A percentile compares a stretch with the other conserved stretches of the same genome.
These are phyloP conservation scores for Pinctada fucata DNA, from an alignment of 2,888 invertebrate species.

Conservation along the genomic window DNA sequence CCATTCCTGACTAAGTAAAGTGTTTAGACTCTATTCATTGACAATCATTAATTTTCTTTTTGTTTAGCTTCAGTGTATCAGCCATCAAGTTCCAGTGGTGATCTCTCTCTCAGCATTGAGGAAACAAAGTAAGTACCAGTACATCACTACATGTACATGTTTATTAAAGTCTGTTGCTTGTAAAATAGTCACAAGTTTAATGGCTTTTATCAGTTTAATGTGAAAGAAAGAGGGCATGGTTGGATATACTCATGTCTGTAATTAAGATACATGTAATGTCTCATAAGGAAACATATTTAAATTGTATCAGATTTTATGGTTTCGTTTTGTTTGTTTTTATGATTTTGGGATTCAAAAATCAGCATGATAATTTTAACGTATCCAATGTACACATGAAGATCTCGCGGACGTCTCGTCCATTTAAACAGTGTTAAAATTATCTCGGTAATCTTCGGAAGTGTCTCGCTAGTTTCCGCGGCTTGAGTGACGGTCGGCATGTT, in stretches of 20 bases:
- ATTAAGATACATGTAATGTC: background rate
- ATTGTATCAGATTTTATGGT: background rate
- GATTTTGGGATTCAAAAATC: background rate
- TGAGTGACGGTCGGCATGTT: no score
- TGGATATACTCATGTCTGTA: background rate
- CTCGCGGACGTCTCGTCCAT: no score
- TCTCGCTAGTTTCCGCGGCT: no score
- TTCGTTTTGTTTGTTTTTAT: background rate
- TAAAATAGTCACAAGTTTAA: no score
- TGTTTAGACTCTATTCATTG: background rate
- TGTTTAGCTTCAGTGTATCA: conserved; percentile 8
- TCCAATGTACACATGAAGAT: no score
- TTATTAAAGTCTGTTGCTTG: no score
- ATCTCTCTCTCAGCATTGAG: conserved; percentile 62
- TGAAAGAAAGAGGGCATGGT: no score
- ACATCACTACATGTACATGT: background rate
- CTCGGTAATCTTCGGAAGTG: no score
- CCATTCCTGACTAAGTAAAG: no score
- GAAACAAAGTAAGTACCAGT: conserved; percentile 68
- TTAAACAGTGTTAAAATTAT: no score
- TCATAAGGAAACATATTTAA: background rate
- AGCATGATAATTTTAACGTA: background rate
- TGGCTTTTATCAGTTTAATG: no score
- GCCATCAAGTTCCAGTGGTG: conserved; percentile 43
- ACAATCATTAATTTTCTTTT: conserved; percentile 8